These are phyloP conservation scores for Actinia tenebrosa DNA, from an alignment of 64 coral and sea anemone genomes.

Conservation along the genomic window DNA sequence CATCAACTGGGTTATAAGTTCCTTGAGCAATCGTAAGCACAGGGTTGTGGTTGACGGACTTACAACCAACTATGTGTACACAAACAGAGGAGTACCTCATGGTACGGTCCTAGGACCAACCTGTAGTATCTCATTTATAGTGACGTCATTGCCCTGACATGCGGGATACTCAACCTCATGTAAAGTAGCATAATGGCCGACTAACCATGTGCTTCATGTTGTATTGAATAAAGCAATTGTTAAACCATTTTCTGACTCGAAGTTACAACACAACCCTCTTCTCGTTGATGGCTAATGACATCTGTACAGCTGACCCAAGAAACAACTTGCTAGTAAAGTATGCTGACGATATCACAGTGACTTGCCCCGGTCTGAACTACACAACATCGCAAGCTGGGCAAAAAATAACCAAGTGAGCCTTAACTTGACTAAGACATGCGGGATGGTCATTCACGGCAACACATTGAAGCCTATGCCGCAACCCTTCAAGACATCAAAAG, in stretches of 20 bases:
- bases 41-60: background rate
- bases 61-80: slow-evolving; percentile 7
- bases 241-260: too few species aligned
- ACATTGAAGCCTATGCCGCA: slow-evolving; percentile 11
- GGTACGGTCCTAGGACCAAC: background rate
- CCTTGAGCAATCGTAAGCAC: slow-evolving; percentile 6
- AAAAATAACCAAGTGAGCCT: slow-evolving; percentile 14
- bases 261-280: background rate
- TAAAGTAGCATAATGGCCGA: too few species aligned
- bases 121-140: too few species aligned
- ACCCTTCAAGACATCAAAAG: background rate
- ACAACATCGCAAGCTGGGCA: slow-evolving; percentile 26
- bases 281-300: slow-evolving; percentile 27
- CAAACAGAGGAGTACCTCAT: slow-evolving; percentile 27
- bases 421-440: slow-evolving; percentile 38
- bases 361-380: slow-evolving; percentile 24
- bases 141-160: too few species aligned
- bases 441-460: slow-evolving; percentile 15
- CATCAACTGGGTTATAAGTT: background rate
- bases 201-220: too few species aligned
- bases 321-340: slow-evolving; percentile 27
- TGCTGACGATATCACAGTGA: slow-evolving; percentile 41
- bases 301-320: slow-evolving; percentile 13
- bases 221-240: too few species aligned
- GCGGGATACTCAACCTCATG: too few species aligned